Evolutionary conservation across 1,140 invertebrate species (phyloP).

Genomic region (Agrilus planipennis): DNA sequence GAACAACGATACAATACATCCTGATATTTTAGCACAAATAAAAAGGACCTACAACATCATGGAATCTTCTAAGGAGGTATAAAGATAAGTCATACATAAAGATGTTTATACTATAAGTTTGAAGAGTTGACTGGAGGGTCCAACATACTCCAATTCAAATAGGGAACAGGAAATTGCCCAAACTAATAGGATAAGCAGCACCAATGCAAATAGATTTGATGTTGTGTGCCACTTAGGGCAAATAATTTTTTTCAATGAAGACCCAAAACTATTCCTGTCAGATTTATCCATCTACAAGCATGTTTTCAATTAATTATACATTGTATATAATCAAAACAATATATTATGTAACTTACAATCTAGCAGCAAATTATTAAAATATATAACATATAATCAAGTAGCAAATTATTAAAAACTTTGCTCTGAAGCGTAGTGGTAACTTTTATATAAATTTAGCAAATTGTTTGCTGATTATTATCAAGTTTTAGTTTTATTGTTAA

Average conservation of each 20-base stretch:
- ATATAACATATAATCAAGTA: too few relatives aligned
- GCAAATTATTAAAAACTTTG: not conserved
- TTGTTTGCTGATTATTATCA: too few relatives aligned
- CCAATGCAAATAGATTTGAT: conserved; percentile 7
- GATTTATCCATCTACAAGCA: too few relatives aligned
- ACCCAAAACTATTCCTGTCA: too few relatives aligned
- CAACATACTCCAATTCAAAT: conserved; percentile 13
- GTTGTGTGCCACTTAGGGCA: too few relatives aligned
- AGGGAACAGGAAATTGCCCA: conserved; percentile 15
- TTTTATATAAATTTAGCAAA: conserved; percentile 1
- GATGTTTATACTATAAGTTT: conserved; percentile 10
- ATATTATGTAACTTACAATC: too few relatives aligned
- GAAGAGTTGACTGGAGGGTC: conserved; percentile 14
- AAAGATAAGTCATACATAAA: not conserved
- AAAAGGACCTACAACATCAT: conserved; percentile 15
- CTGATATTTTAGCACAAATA: conserved; percentile 17
- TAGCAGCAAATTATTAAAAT: too few relatives aligned
- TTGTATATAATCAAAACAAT: too few relatives aligned
- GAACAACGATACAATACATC: conserved; percentile 11
- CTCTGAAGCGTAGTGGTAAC: not conserved
- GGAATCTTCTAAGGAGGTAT: not conserved
- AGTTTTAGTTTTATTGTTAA: too few relatives aligned
- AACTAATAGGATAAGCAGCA: conserved; percentile 9
- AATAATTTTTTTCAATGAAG: too few relatives aligned
- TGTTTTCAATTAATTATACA: too few relatives aligned